Evolutionary conservation across 2,797 vertebrate genomes (phyloP), one percentile per base, ranked within the genome.

Genomic region (Rhynchotus rufescens): DNA sequence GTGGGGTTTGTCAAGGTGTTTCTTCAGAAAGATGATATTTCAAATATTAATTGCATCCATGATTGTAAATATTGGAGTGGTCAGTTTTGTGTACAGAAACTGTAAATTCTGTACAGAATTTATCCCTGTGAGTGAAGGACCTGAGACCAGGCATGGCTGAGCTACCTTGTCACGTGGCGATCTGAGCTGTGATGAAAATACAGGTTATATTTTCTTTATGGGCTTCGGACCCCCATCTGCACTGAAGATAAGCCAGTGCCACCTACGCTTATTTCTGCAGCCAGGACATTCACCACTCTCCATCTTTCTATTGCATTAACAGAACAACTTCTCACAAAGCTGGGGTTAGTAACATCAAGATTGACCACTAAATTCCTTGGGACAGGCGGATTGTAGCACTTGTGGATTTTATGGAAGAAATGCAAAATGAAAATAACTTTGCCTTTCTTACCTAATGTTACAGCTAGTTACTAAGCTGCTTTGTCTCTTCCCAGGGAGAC

Each of bases 11-110:
- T 62, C n/a, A 28, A 68, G 73, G 10, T 86, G 14, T 94, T 96
- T 96, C 17, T 96, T 95, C 96, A 96, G 94, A 49, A 94, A 96
- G 95, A 89, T 62, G 85, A 47, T 90, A 91, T 96, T 88, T 95
- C 93, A 92, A 95, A 86, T 92, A 95, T 91, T 95, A 92, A 51
- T 92, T 96, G 95, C 71, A 71, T 90, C 92, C 91, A 84, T 89
- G 93, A 67, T 75, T 82, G 91, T 91, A 94, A 51, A 87, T 91
- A 62, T 68, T 47, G 81, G 94, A 94, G 75, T 61, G 60, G 88
- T 89, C 87, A 92, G 93, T 68, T 88, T 84, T 89, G 74, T 89
- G 87, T 88, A 49, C 12, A 12, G 47, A 49, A 49, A 23, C 22
- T 49, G 47, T 49, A 49, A 49, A 49, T 49, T 49, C 47, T 23